phyloP scores from a whole-genome alignment of 1,140 invertebrate genomes.

The Zaprionus taronus region DNA sequence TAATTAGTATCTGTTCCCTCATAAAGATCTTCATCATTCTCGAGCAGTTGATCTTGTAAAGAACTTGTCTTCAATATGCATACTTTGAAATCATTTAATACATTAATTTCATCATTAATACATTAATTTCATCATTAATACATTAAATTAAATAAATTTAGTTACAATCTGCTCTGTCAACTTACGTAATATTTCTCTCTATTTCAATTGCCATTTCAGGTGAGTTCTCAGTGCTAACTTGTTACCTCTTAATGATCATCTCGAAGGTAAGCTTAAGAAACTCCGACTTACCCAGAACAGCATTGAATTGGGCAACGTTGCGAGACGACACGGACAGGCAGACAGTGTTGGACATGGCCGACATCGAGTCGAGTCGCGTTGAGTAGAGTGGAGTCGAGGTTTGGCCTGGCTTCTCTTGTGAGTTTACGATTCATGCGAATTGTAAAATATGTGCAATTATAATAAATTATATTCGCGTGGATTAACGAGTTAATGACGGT shows the following conservation, averaged over 20 bases:
- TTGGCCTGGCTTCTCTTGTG: constrained; percentile 23
- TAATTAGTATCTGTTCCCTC: too few species aligned
- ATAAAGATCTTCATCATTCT: too few species aligned
- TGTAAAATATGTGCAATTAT: constrained; percentile 76
- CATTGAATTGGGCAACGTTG: constrained; percentile 61
- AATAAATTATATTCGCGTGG: constrained; percentile 82
- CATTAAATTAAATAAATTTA: constrained; percentile 10
- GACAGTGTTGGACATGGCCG: neutral
- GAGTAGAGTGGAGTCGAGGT: neutral
- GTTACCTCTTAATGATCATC: constrained; percentile 21
- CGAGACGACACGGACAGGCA: constrained; percentile 27
- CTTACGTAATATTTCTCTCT: constrained; percentile 38
- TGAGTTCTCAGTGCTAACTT: constrained; percentile 47
- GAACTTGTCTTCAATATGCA: too few species aligned
- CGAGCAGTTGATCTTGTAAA: too few species aligned
- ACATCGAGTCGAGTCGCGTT: neutral
- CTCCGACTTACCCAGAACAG: constrained; percentile 34
- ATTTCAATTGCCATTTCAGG: constrained; percentile 57
- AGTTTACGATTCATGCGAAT: constrained; percentile 69
- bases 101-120: neutral
- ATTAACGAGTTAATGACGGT: constrained; percentile 80
- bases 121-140: neutral
- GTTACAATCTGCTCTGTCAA: neutral
- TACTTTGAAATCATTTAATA: neutral
- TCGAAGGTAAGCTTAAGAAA: constrained; percentile 53